phyloP scores from a whole-genome alignment of 2,113 vertebrate species.

The Odontophorus gujanensis region DNA sequence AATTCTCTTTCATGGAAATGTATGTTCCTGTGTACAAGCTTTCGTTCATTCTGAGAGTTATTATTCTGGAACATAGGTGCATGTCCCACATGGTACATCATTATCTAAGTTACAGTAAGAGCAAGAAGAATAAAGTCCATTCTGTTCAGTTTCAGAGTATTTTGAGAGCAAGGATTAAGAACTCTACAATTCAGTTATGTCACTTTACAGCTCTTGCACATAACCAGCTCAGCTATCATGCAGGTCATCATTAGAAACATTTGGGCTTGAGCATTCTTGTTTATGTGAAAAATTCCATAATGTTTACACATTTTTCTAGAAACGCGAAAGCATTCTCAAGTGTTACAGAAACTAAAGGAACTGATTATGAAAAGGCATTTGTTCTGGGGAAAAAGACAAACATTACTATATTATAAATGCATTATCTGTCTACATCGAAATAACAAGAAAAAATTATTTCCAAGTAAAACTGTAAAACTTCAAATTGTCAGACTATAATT shows the following conservation, averaged over 20 bases:
- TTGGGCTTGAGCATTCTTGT: not conserved
- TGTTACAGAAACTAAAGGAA: not conserved
- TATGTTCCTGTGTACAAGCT: not conserved
- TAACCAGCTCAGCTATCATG: not conserved
- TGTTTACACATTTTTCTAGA: not conserved
- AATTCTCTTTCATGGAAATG: not conserved
- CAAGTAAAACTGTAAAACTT: not conserved
- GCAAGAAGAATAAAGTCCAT: not conserved
- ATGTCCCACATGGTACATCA: rapidly evolving
- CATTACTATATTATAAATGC: not conserved
- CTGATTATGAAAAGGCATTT: not conserved
- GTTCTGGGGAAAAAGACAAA: not conserved
- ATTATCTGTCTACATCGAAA: not conserved
- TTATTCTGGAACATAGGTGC: not conserved
- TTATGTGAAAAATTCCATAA: not conserved
- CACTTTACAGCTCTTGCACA: not conserved
- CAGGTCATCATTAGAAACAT: not conserved
- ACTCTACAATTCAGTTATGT: not conserved
- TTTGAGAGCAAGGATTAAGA: not conserved
- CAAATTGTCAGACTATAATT: not conserved
- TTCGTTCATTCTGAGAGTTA: not conserved
- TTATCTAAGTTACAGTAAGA: not conserved
- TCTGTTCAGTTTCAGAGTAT: not conserved
- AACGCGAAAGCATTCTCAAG: not conserved
- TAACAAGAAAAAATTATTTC: not conserved